Percentiles rank a stretch among this genome's conserved stretches.
Evolutionary conservation across 2,888 invertebrate genomes (phyloP).

Genomic region (Biston betularia): DNA sequence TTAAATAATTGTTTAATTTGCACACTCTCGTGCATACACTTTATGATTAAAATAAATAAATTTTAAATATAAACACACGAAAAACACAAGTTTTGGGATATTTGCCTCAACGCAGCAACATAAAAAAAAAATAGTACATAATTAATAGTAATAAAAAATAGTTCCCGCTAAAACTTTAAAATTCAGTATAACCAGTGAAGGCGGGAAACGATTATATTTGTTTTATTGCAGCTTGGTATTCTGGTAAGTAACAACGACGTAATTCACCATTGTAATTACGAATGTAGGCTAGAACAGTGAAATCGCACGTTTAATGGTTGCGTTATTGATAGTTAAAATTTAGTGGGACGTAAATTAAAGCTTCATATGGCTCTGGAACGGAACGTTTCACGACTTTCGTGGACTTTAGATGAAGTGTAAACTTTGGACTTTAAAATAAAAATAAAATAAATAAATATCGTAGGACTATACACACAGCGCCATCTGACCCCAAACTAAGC

Average conservation of each 20-base stretch:
- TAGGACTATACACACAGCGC: too few species aligned
- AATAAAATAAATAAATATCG: too few species aligned
- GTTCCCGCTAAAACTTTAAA: constrained; percentile 51
- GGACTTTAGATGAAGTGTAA: constrained; percentile 14
- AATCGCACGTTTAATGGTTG: constrained; percentile 20
- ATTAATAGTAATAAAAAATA: too few species aligned
- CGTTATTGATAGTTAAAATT: constrained; percentile 30
- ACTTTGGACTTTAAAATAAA: constrained; percentile 8
- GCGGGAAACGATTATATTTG: constrained; percentile 31
- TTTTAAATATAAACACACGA: too few species aligned
- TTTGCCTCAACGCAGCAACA: too few species aligned
- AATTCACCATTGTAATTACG: constrained; percentile 26
- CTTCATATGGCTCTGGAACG: constrained; percentile 13
- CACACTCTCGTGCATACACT: too few species aligned
- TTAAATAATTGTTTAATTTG: too few species aligned
- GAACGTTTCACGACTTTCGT: constrained; percentile 24
- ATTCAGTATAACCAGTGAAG: constrained; percentile 32
- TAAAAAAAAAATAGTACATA: too few species aligned
- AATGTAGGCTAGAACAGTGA: constrained; percentile 21
- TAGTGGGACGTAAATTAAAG: constrained; percentile 27
- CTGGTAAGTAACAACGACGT: constrained; percentile 13
- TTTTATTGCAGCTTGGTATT: constrained; percentile 11
- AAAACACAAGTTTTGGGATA: too few species aligned
- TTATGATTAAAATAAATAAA: too few species aligned
- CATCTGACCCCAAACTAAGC: too few species aligned